phyloP scores from a whole-genome alignment of 2,888 invertebrate species.

The Sinelater perroti region DNA sequence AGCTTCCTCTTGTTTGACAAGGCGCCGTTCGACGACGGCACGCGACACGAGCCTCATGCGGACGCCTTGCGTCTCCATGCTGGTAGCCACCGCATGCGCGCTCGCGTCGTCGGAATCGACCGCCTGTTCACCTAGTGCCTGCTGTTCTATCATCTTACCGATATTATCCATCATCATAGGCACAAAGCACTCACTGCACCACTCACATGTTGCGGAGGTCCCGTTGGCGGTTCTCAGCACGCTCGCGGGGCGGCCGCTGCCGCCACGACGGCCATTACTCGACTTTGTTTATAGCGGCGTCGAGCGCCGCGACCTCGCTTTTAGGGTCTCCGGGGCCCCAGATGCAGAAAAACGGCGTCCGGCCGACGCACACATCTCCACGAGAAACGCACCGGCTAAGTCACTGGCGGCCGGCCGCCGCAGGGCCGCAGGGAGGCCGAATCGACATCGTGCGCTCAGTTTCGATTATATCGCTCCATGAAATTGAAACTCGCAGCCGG shows the following conservation, averaged over 20 bases:
- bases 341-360: conserved; percentile 8
- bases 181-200: conserved; percentile 43
- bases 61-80: conserved; percentile 60
- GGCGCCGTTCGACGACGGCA: conserved; percentile 59
- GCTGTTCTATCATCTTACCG: conserved; percentile 69
- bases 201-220: conserved; percentile 43
- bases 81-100: conserved; percentile 58
- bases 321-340: neutral
- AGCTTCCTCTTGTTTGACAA: conserved; percentile 60
- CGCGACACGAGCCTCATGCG: conserved; percentile 61
- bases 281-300: conserved; percentile 54
- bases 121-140: conserved; percentile 64
- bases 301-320: conserved; percentile 47
- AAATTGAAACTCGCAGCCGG: conserved; percentile 58
- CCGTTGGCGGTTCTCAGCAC: conserved; percentile 40
- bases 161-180: conserved; percentile 66
- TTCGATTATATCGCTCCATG: conserved; percentile 47
- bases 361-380: conserved; percentile 23
- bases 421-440: conserved; percentile 40
- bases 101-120: conserved; percentile 61
- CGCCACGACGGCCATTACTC: conserved; percentile 43
- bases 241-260: conserved; percentile 37
- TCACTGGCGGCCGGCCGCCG: conserved; percentile 29
- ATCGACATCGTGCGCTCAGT: conserved; percentile 40
- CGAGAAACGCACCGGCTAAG: conserved; percentile 17